Base-by-base conservation (phyloP, 2,888 invertebrate genomes). In the Athrips mouffetella region DNA sequence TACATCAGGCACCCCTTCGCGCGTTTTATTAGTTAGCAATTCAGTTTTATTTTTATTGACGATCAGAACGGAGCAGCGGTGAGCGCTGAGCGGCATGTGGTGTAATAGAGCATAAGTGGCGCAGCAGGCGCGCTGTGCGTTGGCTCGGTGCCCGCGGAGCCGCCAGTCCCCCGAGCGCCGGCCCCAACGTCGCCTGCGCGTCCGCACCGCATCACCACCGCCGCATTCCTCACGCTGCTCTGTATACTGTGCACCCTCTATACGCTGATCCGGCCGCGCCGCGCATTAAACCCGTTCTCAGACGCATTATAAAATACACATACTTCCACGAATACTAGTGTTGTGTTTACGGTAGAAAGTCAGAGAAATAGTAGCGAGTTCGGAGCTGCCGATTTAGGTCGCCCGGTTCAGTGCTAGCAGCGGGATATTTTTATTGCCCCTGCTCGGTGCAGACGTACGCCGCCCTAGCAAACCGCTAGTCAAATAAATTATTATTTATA, bases 341-440 rank as follows among this genome's bases (percentile, higher is more conserved):
- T 54, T 59, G 56, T 59, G 62, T 66, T 70, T 64, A 63, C 68
- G 66, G 60, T 65, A 65, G 67, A 70, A 67, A 72, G 65, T 67
- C 67, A 57, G 63, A 65, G 60, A 66, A 63, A 64, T 65, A 64
- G 73, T 68, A 61, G 67, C 70, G 69, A 70, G 63, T 69, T 62
- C 63, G 61, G 62, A 73, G 73, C 74, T 62, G 75, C 74, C 68
- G 78, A 88, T 84, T 74, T 86, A 84, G 87, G 87, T 88, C 87
- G 85, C 86, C 87, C 87, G 87, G 87, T 76, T 78, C 80, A 68
- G 75, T 70, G 77, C 80, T 80, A 76, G 81, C 80, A 80, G 81
- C 76, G 83, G 76, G 86, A 83, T 88, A 88, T 88, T 88, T 88
- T 87, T 87, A 87, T 84, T 81, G 73, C 80, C 74, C 76, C 80